A percentile compares a stretch with the other conserved stretches of the same genome.
Conservation (phyloP, 2,113 vertebrate genomes). For the Cacatua alba region DNA sequence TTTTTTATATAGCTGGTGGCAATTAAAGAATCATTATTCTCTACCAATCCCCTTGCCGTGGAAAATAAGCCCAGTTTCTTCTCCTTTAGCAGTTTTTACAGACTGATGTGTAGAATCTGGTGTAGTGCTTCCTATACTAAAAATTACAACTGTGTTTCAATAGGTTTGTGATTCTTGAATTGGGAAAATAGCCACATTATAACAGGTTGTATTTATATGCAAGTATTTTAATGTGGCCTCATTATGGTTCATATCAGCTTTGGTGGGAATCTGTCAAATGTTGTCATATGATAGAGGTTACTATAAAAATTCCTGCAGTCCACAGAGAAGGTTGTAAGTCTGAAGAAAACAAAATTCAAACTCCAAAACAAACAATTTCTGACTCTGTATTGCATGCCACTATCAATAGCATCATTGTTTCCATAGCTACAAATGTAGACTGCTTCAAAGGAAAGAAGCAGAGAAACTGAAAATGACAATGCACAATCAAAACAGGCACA, state of each 20-base stretch:
- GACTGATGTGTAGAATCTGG: not conserved
- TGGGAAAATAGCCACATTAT: not conserved
- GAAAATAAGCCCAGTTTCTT: not conserved
- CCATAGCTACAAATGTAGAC: conserved; percentile 66
- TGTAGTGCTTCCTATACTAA: not conserved
- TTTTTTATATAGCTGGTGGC: not conserved
- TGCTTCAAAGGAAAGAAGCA: conserved; percentile 29
- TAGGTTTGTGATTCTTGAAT: not conserved
- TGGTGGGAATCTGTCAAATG: not conserved
- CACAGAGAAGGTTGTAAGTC: not conserved
- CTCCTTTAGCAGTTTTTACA: not conserved
- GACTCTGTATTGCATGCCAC: not conserved
- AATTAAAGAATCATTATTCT: not conserved
- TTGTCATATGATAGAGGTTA: not conserved
- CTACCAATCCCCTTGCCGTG: not conserved
- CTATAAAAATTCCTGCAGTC: not conserved
- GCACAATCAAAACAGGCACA: conserved; percentile 39
- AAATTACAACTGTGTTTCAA: not conserved
- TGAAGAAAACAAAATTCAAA: conserved; percentile 11
- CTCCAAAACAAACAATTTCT: conserved; percentile 46
- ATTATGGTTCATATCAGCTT: not conserved
- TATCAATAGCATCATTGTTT: conserved; percentile 62
- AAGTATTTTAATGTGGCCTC: not conserved
- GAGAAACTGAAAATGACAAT: conserved; percentile 56
- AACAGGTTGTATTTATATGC: not conserved